Base-by-base conservation (phyloP, 2,888 invertebrate genomes). In the Nomada hirtipes region DNA sequence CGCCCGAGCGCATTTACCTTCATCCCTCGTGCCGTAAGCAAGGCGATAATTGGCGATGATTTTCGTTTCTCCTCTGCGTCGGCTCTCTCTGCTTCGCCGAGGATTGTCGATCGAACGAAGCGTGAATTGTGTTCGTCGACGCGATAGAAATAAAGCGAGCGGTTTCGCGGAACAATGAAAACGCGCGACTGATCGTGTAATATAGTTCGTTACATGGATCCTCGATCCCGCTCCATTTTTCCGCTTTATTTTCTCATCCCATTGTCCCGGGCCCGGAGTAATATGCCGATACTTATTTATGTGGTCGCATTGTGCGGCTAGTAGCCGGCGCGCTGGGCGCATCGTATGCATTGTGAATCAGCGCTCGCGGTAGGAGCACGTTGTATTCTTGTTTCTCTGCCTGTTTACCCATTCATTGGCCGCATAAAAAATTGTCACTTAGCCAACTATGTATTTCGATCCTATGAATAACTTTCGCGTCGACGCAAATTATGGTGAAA, bases 291-390 rank as follows among this genome's bases (percentile, higher is more conserved):
- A 83, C 74, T 88, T 88, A 86, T 88, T 86, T 86, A 86, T 76
- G 79, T 61, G 78, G 63, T 69, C 67, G 74, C 79, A 76, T 83
- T 80, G 77, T 77, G 67, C 57, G 29, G 47, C 69, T 53, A 65
- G 69, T 60, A 63, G 73, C 65, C 52, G 20, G 73, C 73, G 72
- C 52, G 75, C 44, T 61, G 75, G 59, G 55, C 71, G 85, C 76
- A 83, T 76, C 86, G 79, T 82, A 79, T 83, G 88, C 86, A 86
- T 86, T 69, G 78, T 79, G 86, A 86, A 86, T 86, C 88, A 88
- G 69, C 84, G 83, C 61, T 55, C 78, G 29, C 86, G 60, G 80
- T 76, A 76, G 83, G 67, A 78, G 61, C 65, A 64, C 80, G 74
- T 78, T 79, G 83, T 88, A 77, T 83, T 88, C 86, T 72, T 83